Evolutionary conservation across 2,888 invertebrate genomes (phyloP).

Genomic region (Notodonta dromedarius): DNA sequence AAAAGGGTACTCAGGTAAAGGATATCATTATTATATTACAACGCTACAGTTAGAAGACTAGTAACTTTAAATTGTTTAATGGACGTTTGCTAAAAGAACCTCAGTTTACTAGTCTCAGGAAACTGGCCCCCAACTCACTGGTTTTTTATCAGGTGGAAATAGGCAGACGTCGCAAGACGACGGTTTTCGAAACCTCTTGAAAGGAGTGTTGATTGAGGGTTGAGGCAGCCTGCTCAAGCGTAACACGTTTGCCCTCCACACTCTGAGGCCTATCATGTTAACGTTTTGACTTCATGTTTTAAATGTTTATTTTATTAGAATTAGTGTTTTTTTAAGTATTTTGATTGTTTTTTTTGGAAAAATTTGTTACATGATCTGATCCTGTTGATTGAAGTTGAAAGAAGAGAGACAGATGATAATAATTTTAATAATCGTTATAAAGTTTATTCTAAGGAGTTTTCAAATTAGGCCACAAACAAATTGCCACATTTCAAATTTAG

Average conservation of each 20-base stretch:
- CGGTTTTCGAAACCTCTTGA: slow-evolving; percentile 42
- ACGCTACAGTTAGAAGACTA: too few relatives aligned
- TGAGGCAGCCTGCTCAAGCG: slow-evolving; percentile 12
- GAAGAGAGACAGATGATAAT: slow-evolving; percentile 18
- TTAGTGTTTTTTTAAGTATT: slow-evolving; percentile 7
- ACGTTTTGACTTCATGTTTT: slow-evolving; percentile 23
- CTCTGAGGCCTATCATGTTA: slow-evolving; percentile 28
- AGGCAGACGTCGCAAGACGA: slow-evolving; percentile 51
- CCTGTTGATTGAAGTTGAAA: slow-evolving; percentile 3
- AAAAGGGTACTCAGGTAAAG: too few relatives aligned
- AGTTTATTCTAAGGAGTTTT: not conserved
- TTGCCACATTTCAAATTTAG: slow-evolving; percentile 41
- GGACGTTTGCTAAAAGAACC: too few relatives aligned
- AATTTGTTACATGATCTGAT: slow-evolving; percentile 25
- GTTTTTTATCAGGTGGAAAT: slow-evolving; percentile 45
- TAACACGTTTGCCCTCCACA: slow-evolving; percentile 11
- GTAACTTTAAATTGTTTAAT: too few relatives aligned
- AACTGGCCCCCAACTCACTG: slow-evolving; percentile 40
- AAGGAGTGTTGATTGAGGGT: slow-evolving; percentile 16
- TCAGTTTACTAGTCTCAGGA: not conserved
- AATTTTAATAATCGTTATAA: not conserved
- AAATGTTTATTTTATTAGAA: slow-evolving; percentile 6
- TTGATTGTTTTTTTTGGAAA: slow-evolving; percentile 3
- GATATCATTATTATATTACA: too few relatives aligned
- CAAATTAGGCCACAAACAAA: not conserved